Evolutionary conservation across 2,888 invertebrate genomes (phyloP), one percentile per base, ranked within the genome.

Genomic region (Zaprionus lineosus): DNA sequence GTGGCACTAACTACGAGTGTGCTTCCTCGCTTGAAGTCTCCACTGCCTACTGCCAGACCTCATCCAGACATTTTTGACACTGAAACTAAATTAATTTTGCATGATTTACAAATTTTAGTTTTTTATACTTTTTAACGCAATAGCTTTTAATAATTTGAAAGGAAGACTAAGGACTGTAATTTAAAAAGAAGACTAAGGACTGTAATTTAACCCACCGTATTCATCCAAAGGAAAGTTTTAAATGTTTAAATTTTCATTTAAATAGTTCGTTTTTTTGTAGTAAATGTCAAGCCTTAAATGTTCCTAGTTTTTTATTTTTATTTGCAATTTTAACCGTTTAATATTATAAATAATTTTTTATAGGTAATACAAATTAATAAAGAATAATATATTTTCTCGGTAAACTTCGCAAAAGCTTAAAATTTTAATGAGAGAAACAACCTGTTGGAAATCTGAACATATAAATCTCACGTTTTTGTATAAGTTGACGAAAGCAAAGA

Each of bases 21-120:
- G 26, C 16, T 5, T 72, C 16, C 5, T 72, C 72, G 7, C 4
- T 67, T 7, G 84, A 86, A 26, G 72, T 75, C 0, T 81, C 84
- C 6, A 84, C 86, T 75, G 61, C 62, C 9, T 75, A 81, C 43
- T 84, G 86, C 28, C 86, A 87, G 9, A 84, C 87, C 8, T 87
- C 87, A 0, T 86, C 84, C 2, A 79, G 64, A 7, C 72, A 61
- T 24, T 59, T 62, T 31, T 77, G 72, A 84, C 62, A 46, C 21
- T n/a, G n/a, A n/a, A n/a, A n/a, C n/a, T n/a, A n/a, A n/a, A n/a
- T n/a, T n/a, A n/a, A 28, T 19, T 14, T 12, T 14, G 14, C 8
- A 8, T 18, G 24, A 24, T 7, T 21, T 12, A 8, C 7, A 36
- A 26, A 31, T 19, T 16, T 43, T 43, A 21, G 41, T 18, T 61